These are phyloP conservation scores for Pyrgus malvae DNA, from an alignment of 2,888 invertebrate genomes.

Conservation along the genomic window DNA sequence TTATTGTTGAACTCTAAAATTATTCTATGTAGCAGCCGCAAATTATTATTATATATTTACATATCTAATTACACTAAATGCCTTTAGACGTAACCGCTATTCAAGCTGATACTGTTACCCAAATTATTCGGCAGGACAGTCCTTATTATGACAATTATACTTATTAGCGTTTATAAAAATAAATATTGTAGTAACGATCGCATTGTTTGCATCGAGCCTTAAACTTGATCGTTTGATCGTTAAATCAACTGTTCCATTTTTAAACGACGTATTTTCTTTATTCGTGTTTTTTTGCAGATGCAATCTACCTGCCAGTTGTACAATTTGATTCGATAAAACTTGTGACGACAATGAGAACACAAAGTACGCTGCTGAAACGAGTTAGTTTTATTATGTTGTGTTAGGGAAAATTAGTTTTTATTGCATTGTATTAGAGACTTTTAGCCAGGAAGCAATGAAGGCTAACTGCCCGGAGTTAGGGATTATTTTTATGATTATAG, in stretches of 20 bases:
- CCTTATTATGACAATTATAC: too few relatives aligned
- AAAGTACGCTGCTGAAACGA: neutral
- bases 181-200: too few relatives aligned
- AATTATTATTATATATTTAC: too few relatives aligned
- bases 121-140: too few relatives aligned
- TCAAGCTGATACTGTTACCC: too few relatives aligned
- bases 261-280: constrained; percentile 29
- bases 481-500: constrained; percentile 19
- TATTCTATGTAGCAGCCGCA: too few relatives aligned
- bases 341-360: constrained; percentile 2
- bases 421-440: constrained; percentile 9
- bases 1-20: too few relatives aligned
- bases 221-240: constrained; percentile 13
- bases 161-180: too few relatives aligned
- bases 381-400: neutral
- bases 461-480: neutral
- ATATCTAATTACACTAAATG: too few relatives aligned
- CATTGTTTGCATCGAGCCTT: neutral
- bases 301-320: constrained; percentile 31
- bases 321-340: constrained; percentile 5
- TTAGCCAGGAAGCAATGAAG: constrained; percentile 9
- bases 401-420: constrained; percentile 1
- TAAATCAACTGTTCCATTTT: constrained; percentile 32
- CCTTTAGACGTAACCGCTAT: neutral
- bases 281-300: constrained; percentile 31